Evolutionary conservation across 2,888 invertebrate genomes (phyloP).

Genomic region (Digitonthophagus gazella): DNA sequence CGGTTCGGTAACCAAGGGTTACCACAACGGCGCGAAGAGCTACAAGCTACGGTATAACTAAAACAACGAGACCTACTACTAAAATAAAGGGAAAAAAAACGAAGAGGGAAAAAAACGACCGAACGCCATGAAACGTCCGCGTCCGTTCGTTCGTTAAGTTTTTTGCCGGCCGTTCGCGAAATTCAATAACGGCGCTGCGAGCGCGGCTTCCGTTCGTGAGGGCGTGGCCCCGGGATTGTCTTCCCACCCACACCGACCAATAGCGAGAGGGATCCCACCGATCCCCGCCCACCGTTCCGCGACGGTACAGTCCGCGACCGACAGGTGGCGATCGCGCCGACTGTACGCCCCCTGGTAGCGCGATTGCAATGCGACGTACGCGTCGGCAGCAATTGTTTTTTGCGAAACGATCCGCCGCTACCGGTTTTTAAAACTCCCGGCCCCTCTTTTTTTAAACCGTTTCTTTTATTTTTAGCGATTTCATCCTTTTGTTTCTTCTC

Average conservation of each 20-base stretch:
- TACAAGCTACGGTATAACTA: too few relatives aligned
- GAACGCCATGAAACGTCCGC: conserved; percentile 4
- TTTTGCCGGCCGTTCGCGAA: conserved; percentile 2
- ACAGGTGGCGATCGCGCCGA: neutral
- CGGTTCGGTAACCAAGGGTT: too few relatives aligned
- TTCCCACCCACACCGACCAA: conserved; percentile 11
- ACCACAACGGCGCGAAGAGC: too few relatives aligned
- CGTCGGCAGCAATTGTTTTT: conserved; percentile 13
- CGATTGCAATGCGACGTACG: conserved; percentile 8
- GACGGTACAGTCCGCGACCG: too few relatives aligned
- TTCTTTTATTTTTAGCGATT: too few relatives aligned
- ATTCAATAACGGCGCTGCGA: conserved; percentile 1
- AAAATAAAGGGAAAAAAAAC: conserved; percentile 7
- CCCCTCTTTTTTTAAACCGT: neutral
- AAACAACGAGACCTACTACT: too few relatives aligned
- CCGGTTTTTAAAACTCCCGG: conserved; percentile 1
- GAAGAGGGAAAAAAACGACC: neutral
- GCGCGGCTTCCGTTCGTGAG: neutral
- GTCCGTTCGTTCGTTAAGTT: too few relatives aligned
- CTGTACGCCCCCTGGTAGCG: neutral
- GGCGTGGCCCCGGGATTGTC: conserved; percentile 1
- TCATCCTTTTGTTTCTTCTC: too few relatives aligned
- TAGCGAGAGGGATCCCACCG: neutral
- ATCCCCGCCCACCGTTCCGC: neutral
- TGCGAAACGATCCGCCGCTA: conserved; percentile 7